These are phyloP conservation scores for Pandion haliaetus DNA, from an alignment of 2,113 vertebrate species.

Conservation along the genomic window DNA sequence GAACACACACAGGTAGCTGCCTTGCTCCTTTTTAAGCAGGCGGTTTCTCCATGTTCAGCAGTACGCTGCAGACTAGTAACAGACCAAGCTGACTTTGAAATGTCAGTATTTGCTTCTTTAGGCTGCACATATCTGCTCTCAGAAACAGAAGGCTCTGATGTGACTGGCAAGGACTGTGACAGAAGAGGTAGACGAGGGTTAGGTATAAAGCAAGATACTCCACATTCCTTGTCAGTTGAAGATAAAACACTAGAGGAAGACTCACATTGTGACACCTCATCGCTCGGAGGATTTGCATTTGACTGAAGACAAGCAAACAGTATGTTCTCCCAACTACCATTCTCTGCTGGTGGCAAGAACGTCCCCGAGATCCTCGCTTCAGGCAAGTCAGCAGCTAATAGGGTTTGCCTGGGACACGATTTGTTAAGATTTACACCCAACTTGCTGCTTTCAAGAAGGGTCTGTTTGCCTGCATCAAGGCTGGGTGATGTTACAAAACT, in stretches of 20 bases:
- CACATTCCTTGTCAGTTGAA: neutral
- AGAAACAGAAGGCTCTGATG: neutral
- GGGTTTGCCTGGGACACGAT: neutral
- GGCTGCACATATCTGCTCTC: neutral
- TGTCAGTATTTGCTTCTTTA: neutral
- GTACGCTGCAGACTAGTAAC: neutral
- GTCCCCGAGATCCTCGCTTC: neutral
- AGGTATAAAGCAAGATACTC: neutral
- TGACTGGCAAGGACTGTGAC: neutral
- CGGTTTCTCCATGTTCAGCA: neutral
- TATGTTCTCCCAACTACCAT: neutral
- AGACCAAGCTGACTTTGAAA: slow-evolving; percentile 1
- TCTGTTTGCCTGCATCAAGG: neutral
- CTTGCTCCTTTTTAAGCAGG: neutral
- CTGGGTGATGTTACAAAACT: neutral
- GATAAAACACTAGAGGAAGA: neutral
- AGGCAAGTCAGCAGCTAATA: neutral
- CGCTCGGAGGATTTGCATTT: neutral
- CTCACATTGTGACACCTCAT: neutral
- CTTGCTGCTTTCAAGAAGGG: neutral
- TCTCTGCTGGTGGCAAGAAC: neutral
- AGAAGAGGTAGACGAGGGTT: neutral
- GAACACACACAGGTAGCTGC: neutral
- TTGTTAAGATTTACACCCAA: neutral
- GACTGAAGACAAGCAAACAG: neutral